Conservation (phyloP, 2,888 invertebrate species). For the Sussaba pulchella region DNA sequence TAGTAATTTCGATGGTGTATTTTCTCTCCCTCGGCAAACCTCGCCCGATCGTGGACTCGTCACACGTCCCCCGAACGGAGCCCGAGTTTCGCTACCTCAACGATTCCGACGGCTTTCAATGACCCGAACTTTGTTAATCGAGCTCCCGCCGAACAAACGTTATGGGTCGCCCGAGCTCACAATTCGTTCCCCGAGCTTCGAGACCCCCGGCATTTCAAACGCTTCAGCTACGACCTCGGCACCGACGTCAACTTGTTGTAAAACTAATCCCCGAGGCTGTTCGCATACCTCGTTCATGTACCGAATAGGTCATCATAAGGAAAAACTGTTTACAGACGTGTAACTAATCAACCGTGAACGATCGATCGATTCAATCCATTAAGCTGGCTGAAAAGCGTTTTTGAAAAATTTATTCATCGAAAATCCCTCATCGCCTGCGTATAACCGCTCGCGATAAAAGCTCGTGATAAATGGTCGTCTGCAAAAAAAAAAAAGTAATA, state of each 20-base stretch:
- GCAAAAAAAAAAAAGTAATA: constrained; percentile 15
- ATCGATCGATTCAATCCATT: not conserved
- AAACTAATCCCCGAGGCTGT: constrained; percentile 26
- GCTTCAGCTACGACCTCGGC: constrained; percentile 1
- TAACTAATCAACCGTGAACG: not conserved
- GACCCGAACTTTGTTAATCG: not conserved
- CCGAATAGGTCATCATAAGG: not conserved
- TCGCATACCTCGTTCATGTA: not conserved
- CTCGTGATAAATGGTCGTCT: constrained; percentile 8
- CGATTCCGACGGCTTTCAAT: constrained; percentile 6
- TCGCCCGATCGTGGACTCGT: not conserved
- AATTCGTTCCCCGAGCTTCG: constrained; percentile 18
- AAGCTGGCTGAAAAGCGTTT: not conserved
- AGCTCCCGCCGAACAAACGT: constrained; percentile 28
- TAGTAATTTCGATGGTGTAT: constrained; percentile 14
- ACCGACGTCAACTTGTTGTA: constrained; percentile 14
- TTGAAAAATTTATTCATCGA: not conserved
- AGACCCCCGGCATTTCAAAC: not conserved
- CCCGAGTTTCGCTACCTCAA: not conserved
- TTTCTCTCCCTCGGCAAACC: not conserved
- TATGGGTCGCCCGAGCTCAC: constrained; percentile 8
- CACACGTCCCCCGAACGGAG: not conserved
- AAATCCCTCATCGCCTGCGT: not conserved
- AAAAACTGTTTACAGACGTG: not conserved
- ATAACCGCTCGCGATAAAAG: not conserved